Conservation (phyloP, 2,888 invertebrate species). For the Diaprepes abbreviatus region DNA sequence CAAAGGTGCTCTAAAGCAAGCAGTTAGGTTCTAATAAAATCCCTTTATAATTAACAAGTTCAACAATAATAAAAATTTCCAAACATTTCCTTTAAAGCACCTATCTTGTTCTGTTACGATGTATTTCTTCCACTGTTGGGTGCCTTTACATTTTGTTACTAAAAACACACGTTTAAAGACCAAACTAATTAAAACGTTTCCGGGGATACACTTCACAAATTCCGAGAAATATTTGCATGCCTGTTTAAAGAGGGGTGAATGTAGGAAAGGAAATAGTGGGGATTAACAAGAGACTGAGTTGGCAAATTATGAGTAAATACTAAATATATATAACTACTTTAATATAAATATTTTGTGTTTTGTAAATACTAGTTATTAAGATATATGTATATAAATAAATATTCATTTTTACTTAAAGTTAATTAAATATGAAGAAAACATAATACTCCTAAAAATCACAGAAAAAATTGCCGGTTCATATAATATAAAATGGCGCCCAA, state of each 20-base stretch:
- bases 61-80: neutral
- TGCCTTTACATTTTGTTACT: constrained; percentile 3
- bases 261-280: constrained; percentile 1
- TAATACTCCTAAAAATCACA: too few relatives aligned
- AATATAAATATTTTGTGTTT: too few relatives aligned
- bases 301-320: neutral
- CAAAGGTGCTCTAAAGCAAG: too few relatives aligned
- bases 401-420: too few relatives aligned
- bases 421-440: too few relatives aligned
- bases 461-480: too few relatives aligned
- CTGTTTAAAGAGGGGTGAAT: constrained; percentile 35
- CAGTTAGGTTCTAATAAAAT: too few relatives aligned
- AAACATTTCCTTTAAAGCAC: neutral
- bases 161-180: constrained; percentile 33
- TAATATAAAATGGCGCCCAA: too few relatives aligned
- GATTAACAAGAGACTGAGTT: neutral
- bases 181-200: constrained; percentile 55
- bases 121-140: constrained; percentile 12
- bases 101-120: neutral
- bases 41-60: too few relatives aligned
- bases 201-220: constrained; percentile 55
- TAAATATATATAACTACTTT: too few relatives aligned
- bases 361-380: too few relatives aligned
- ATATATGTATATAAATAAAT: too few relatives aligned
- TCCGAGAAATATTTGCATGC: constrained; percentile 57